Evolutionary conservation across 2,888 invertebrate genomes (phyloP).

Genomic region (Dolomedes plantarius): DNA sequence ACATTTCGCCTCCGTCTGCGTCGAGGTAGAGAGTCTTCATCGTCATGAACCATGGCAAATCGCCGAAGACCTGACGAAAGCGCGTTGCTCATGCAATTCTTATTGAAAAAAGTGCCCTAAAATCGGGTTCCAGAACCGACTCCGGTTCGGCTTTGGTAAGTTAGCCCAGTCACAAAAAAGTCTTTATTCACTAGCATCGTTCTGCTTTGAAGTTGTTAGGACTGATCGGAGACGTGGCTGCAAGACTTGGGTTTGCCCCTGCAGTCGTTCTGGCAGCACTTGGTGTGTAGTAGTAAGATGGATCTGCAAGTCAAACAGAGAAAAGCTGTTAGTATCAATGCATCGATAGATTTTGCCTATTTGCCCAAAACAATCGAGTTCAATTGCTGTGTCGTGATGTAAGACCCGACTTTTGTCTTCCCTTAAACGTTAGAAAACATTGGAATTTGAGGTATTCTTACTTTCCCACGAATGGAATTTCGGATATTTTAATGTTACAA

Average conservation of each 20-base stretch:
- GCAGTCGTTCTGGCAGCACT: slow-evolving; percentile 59
- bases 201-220: slow-evolving; percentile 70
- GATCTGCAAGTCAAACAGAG: slow-evolving; percentile 38
- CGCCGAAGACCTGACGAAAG: slow-evolving; percentile 15
- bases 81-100: not conserved
- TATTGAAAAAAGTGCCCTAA: not conserved
- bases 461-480: too few species aligned
- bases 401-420: too few species aligned
- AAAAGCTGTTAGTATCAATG: too few species aligned
- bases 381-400: too few species aligned
- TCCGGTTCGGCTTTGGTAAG: slow-evolving; percentile 12
- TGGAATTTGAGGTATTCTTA: too few species aligned
- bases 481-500: too few species aligned
- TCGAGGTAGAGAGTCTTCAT: slow-evolving; percentile 12
- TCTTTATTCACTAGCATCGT: slow-evolving; percentile 63
- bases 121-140: slow-evolving; percentile 15
- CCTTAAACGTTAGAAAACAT: too few species aligned
- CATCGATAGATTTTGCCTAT: too few species aligned
- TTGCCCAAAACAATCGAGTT: too few species aligned
- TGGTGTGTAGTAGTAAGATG: slow-evolving; percentile 71
- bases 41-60: not conserved
- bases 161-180: not conserved
- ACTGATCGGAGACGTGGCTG: slow-evolving; percentile 58
- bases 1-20: slow-evolving; percentile 8
- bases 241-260: slow-evolving; percentile 57